A percentile compares a stretch with the other conserved stretches of the same genome.
Conservation (phyloP, 2,113 vertebrate genomes). For the Andinoacara biseriatus region DNA sequence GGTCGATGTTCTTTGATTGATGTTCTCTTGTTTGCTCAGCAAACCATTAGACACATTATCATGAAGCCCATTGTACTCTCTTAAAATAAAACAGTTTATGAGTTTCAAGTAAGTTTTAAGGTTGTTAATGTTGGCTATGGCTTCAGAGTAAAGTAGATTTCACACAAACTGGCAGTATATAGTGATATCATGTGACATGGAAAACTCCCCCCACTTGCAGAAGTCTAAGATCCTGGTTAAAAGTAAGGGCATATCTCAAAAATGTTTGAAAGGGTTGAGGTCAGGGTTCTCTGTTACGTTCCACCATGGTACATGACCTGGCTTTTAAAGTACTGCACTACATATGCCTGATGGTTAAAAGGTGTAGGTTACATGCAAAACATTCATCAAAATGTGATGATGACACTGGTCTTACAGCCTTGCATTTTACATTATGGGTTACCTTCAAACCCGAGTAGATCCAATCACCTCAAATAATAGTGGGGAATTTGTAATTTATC, state of each 20-base stretch:
- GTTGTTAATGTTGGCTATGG: background rate
- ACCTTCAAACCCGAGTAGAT: background rate
- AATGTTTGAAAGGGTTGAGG: background rate
- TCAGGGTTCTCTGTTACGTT: background rate
- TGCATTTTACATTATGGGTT: background rate
- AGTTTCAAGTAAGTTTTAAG: background rate
- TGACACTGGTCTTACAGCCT: background rate
- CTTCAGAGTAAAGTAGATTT: background rate
- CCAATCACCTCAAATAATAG: too few species aligned
- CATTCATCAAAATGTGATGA: background rate
- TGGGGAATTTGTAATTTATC: too few species aligned
- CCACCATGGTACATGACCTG: background rate
- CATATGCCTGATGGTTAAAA: background rate
- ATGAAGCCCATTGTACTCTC: background rate
- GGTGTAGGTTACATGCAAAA: background rate
- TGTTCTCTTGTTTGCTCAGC: background rate
- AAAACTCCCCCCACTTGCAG: background rate
- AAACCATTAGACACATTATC: conserved; percentile 31
- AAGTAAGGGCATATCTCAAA: background rate
- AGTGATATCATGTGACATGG: background rate
- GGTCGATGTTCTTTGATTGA: conserved; percentile 18
- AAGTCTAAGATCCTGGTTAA: background rate
- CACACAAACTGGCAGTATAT: background rate
- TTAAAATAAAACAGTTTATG: conserved; percentile 13
- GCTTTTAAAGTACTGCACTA: background rate